Conservation (phyloP, 2,797 vertebrate genomes). For the Pseudochromis fuscus region DNA sequence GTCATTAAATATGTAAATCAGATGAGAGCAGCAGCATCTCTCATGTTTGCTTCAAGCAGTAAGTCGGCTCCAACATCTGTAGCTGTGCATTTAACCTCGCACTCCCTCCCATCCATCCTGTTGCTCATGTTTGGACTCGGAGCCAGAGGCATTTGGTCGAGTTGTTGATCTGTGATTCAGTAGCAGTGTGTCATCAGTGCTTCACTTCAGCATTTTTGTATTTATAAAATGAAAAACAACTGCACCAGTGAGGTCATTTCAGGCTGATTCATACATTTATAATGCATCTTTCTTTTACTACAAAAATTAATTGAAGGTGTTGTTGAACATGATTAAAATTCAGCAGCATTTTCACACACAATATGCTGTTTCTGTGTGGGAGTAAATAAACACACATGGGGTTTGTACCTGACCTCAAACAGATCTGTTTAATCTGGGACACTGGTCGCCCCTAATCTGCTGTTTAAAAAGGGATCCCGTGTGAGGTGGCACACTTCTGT, state of each 20-base stretch:
- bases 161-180: slow-evolving; percentile 1
- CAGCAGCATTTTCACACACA: too few relatives aligned
- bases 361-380: too few relatives aligned
- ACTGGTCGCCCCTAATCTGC: slow-evolving; percentile 73
- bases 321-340: too few relatives aligned
- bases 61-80: slow-evolving; percentile 29
- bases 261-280: too few relatives aligned
- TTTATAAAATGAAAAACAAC: neutral
- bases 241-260: neutral
- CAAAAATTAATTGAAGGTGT: too few relatives aligned
- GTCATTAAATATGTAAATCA: neutral
- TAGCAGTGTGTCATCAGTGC: slow-evolving; percentile 4
- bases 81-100: slow-evolving; percentile 1
- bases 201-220: neutral
- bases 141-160: too few relatives aligned
- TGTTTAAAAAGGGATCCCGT: slow-evolving; percentile 31
- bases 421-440: slow-evolving; percentile 68
- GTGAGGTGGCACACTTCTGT: slow-evolving; percentile 70
- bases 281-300: too few relatives aligned
- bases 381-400: neutral
- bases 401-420: slow-evolving; percentile 56
- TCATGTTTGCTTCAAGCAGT: slow-evolving; percentile 1
- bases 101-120: slow-evolving; percentile 8
- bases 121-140: slow-evolving; percentile 1
- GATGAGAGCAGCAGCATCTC: slow-evolving; percentile 1